Evolutionary conservation across 1,140 invertebrate genomes (phyloP).

Genomic region (Reticulitermes speratus): DNA sequence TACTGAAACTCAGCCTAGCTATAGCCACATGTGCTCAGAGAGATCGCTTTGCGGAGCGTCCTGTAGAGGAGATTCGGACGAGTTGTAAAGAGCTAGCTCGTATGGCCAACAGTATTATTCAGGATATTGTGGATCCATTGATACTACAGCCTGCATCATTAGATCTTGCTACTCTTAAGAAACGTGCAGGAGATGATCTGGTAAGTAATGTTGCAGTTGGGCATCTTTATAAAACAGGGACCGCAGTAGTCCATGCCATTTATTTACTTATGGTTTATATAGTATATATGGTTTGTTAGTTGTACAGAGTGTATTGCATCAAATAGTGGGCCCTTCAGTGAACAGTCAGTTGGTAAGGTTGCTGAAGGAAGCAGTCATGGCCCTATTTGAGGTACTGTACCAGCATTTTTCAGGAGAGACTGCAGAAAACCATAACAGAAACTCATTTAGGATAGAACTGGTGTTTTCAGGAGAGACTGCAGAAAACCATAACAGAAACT

Average conservation of each 20-base stretch:
- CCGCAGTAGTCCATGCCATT: not conserved
- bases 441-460: too few relatives aligned
- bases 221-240: not conserved
- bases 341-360: too few relatives aligned
- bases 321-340: too few relatives aligned
- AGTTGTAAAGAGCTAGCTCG: constrained; percentile 69
- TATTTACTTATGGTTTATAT: too few relatives aligned
- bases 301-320: too few relatives aligned
- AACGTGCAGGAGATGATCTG: constrained; percentile 72
- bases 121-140: constrained; percentile 83
- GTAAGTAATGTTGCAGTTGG: constrained; percentile 44
- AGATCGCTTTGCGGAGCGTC: constrained; percentile 81
- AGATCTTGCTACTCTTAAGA: constrained; percentile 82
- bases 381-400: too few relatives aligned
- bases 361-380: too few relatives aligned
- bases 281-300: too few relatives aligned
- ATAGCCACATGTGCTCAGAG: constrained; percentile 83
- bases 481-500: too few relatives aligned
- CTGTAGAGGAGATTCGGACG: constrained; percentile 68
- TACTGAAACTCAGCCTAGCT: constrained; percentile 77
- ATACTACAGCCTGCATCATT: constrained; percentile 84
- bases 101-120: constrained; percentile 83
- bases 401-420: too few relatives aligned
- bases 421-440: too few relatives aligned
- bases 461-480: too few relatives aligned